Percentiles rank a stretch among this genome's conserved stretches.
Conservation (phyloP, 2,888 invertebrate species). For the Drosophila algonquin region DNA sequence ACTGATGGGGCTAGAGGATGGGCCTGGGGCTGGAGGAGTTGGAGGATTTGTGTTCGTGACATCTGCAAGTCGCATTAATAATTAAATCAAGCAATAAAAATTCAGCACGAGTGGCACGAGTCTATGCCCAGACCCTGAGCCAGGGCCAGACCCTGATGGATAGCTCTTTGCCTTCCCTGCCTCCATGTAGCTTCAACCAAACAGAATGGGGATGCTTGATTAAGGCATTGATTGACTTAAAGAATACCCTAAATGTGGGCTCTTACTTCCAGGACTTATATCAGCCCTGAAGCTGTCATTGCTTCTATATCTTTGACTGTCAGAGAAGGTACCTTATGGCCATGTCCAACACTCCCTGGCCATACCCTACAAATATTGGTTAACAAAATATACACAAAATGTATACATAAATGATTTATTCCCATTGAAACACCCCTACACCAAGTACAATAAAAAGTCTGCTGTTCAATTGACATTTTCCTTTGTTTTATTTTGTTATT, state of each 20-base stretch:
- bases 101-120: constrained; percentile 72
- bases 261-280: no score
- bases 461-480: constrained; percentile 59
- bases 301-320: background rate
- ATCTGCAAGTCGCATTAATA: constrained; percentile 80
- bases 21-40: background rate
- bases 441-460: constrained; percentile 20
- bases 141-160: constrained; percentile 32
- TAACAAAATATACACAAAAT: constrained; percentile 25
- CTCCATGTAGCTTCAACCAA: background rate
- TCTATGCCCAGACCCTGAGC: constrained; percentile 18
- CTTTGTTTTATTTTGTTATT: constrained; percentile 19
- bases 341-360: background rate
- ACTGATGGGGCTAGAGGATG: background rate
- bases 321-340: background rate
- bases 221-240: constrained; percentile 7
- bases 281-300: background rate
- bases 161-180: background rate
- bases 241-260: background rate
- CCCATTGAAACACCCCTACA: constrained; percentile 3
- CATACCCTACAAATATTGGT: constrained; percentile 12
- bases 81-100: constrained; percentile 80
- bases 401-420: constrained; percentile 29
- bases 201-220: constrained; percentile 4
- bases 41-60: constrained; percentile 67